Conservation (phyloP, 2,113 vertebrate species). For the Puffinus mauretanicus region DNA sequence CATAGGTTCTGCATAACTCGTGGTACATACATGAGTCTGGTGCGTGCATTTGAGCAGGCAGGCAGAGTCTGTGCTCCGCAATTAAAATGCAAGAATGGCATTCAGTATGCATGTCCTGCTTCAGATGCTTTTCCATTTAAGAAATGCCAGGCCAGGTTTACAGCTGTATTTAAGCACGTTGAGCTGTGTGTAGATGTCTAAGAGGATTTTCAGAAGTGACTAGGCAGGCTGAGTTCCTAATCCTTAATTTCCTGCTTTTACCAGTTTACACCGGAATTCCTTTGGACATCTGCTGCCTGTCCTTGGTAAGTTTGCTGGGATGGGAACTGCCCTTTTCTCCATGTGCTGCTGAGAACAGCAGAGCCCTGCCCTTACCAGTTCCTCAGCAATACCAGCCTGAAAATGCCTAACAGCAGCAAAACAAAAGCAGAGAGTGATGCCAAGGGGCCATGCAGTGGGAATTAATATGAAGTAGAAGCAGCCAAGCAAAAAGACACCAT, state of each 20-base stretch:
- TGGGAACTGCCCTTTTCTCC: neutral
- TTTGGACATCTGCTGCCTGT: neutral
- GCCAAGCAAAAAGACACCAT: neutral
- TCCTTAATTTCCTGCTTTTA: neutral
- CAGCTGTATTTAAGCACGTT: neutral
- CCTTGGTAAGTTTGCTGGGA: neutral
- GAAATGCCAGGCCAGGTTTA: neutral
- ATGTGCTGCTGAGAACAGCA: neutral
- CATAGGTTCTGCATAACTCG: neutral
- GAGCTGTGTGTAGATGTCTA: neutral
- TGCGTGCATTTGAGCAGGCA: rapidly evolving
- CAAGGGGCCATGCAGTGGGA: neutral
- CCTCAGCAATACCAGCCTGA: neutral
- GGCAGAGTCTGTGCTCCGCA: neutral
- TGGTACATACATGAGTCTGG: rapidly evolving
- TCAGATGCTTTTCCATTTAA: neutral
- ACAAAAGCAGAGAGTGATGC: neutral
- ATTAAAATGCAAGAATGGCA: neutral
- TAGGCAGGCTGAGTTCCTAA: neutral
- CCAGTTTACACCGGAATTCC: neutral
- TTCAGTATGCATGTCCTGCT: neutral
- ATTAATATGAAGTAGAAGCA: neutral
- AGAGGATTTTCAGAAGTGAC: neutral
- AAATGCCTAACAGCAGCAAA: neutral
- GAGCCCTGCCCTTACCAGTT: neutral